These are phyloP conservation scores for Crocodylus rhombifer DNA, from an alignment of 2,797 vertebrate genomes.

Conservation along the genomic window DNA sequence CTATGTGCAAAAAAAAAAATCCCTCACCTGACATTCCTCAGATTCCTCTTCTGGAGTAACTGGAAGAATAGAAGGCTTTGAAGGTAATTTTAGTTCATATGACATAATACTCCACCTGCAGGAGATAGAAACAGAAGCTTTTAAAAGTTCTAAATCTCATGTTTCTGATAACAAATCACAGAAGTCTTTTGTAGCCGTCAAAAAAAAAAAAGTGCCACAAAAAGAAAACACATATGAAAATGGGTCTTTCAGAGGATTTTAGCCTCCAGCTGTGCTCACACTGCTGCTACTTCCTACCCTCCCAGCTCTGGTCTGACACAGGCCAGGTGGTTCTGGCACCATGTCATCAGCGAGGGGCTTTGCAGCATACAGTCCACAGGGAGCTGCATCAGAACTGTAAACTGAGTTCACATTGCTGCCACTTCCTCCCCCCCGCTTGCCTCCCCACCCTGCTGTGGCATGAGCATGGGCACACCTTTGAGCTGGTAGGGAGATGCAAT, in stretches of 20 bases:
- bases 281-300: no score
- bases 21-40: slow-evolving; percentile 91
- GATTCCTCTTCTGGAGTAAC: slow-evolving; percentile 87
- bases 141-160: neutral
- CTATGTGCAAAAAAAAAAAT: slow-evolving; percentile 14
- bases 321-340: no score
- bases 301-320: no score
- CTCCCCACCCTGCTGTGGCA: no score
- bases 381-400: no score
- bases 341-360: no score
- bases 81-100: slow-evolving; percentile 96
- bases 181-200: neutral
- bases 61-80: slow-evolving; percentile 90
- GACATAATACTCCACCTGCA: slow-evolving; percentile 99
- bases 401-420: no score
- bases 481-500: no score
- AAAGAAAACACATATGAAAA: neutral
- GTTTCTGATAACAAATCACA: neutral
- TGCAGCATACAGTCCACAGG: no score
- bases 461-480: no score
- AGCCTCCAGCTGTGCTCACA: neutral
- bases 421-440: no score
- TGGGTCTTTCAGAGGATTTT: neutral
- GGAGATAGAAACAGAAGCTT: slow-evolving; percentile 39
- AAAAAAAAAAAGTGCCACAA: neutral